These are phyloP conservation scores for Pocillopora damicornis DNA, from an alignment of 64 coral and sea anemone species.

Conservation along the genomic window DNA sequence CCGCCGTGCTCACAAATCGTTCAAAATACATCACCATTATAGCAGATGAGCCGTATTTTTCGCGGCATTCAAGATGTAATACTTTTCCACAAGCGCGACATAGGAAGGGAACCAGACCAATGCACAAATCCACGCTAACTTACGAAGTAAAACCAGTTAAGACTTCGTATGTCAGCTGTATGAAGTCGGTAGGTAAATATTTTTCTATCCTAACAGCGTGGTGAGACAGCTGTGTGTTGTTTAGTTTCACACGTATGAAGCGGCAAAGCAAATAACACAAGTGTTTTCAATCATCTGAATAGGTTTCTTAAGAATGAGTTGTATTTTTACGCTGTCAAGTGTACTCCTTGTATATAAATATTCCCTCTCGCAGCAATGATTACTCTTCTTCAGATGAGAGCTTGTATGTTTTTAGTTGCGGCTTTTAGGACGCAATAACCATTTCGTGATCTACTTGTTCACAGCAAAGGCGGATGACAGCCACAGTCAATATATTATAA, in stretches of 20 bases:
- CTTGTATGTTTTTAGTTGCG: not conserved
- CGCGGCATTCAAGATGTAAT: conserved; percentile 52
- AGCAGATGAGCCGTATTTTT: conserved; percentile 71
- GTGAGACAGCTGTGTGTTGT: conserved; percentile 7
- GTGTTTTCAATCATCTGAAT: conserved; percentile 1
- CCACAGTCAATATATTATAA: too few relatives aligned
- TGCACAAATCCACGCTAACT: conserved; percentile 62
- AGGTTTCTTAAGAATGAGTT: not conserved
- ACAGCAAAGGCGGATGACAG: too few relatives aligned
- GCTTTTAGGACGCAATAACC: not conserved
- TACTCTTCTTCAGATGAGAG: not conserved
- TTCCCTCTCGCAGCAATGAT: not conserved
- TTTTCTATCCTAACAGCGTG: not conserved
- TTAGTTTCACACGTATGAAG: conserved; percentile 18
- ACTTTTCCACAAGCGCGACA: conserved; percentile 43
- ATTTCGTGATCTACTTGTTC: not conserved
- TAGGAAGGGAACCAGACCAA: conserved; percentile 65
- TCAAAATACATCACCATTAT: conserved; percentile 78
- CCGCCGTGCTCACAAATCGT: conserved; percentile 69
- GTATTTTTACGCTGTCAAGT: not conserved
- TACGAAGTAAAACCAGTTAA: conserved; percentile 49
- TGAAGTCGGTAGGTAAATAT: conserved; percentile 76
- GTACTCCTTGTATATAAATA: not conserved
- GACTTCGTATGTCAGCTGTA: conserved; percentile 54
- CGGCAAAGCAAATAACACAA: not conserved